phyloP scores from a whole-genome alignment of 1,140 invertebrate species.

The Hypothenemus hampei region DNA sequence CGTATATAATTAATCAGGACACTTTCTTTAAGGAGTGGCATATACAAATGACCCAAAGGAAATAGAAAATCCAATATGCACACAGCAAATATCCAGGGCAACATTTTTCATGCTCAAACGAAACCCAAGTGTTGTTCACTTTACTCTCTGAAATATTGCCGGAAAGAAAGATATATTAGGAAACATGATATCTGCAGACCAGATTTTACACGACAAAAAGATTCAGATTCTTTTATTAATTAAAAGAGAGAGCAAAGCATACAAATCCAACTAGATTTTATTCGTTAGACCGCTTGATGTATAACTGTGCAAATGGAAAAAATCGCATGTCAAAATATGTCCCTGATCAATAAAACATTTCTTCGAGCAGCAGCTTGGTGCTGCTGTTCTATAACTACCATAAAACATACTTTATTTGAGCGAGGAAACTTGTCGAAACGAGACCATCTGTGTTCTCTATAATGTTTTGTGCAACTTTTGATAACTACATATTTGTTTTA shows the following conservation, averaged over 20 bases:
- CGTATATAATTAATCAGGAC: slow-evolving; percentile 10
- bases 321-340: too few relatives aligned
- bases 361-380: not conserved
- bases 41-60: slow-evolving; percentile 10
- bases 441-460: not conserved
- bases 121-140: slow-evolving; percentile 25
- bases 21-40: slow-evolving; percentile 16
- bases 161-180: slow-evolving; percentile 26
- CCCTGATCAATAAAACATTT: not conserved
- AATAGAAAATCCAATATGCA: slow-evolving; percentile 27
- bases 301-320: too few relatives aligned
- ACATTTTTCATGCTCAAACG: slow-evolving; percentile 28
- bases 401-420: slow-evolving; percentile 8
- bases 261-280: too few relatives aligned
- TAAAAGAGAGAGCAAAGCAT: not conserved
- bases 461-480: slow-evolving; percentile 6
- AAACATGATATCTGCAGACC: slow-evolving; percentile 18
- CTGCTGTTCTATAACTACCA: not conserved
- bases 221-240: slow-evolving; percentile 3
- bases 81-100: slow-evolving; percentile 26
- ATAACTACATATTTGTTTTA: slow-evolving; percentile 15
- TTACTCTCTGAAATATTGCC: slow-evolving; percentile 21
- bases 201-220: slow-evolving; percentile 10
- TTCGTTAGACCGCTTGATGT: too few relatives aligned
- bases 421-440: slow-evolving; percentile 4